Percentiles rank a stretch among this genome's conserved stretches.
These are phyloP conservation scores for Anguilla anguilla DNA, from an alignment of 2,797 vertebrate species.

Conservation along the genomic window DNA sequence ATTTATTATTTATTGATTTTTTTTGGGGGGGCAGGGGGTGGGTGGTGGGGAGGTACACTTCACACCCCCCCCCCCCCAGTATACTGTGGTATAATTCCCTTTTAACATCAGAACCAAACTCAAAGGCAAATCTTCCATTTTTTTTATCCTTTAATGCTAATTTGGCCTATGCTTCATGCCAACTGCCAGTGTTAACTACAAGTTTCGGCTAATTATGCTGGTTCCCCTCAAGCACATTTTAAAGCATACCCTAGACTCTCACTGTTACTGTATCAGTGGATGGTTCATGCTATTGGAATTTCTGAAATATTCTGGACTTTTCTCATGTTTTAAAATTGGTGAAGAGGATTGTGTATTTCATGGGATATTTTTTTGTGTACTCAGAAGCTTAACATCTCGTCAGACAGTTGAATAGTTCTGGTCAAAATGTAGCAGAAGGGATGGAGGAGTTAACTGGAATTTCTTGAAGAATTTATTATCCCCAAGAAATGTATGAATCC, in stretches of 20 bases:
- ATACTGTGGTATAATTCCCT: background rate
- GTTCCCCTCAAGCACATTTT: constrained; percentile 65
- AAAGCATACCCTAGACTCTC: constrained; percentile 42
- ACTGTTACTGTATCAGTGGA: constrained; percentile 28
- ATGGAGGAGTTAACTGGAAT: background rate
- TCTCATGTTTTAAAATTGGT: background rate
- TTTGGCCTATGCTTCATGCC: background rate
- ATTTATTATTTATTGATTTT: background rate
- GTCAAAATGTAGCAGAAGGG: background rate
- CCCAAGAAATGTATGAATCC: background rate
- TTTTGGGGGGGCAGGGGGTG: too few species aligned
- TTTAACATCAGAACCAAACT: background rate
- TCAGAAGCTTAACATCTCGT: background rate
- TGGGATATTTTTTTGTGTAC: background rate
- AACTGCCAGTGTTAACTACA: constrained; percentile 51
- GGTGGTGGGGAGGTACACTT: too few species aligned
- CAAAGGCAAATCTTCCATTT: background rate
- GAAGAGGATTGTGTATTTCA: background rate
- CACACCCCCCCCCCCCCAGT: background rate
- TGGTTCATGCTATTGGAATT: constrained; percentile 1
- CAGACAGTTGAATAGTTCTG: background rate
- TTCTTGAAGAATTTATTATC: background rate
- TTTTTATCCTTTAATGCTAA: background rate
- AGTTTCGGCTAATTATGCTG: constrained; percentile 70
- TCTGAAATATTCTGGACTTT: background rate